Conservation (phyloP, 2,797 vertebrate genomes). For the Kryptolebias ocellatus region DNA sequence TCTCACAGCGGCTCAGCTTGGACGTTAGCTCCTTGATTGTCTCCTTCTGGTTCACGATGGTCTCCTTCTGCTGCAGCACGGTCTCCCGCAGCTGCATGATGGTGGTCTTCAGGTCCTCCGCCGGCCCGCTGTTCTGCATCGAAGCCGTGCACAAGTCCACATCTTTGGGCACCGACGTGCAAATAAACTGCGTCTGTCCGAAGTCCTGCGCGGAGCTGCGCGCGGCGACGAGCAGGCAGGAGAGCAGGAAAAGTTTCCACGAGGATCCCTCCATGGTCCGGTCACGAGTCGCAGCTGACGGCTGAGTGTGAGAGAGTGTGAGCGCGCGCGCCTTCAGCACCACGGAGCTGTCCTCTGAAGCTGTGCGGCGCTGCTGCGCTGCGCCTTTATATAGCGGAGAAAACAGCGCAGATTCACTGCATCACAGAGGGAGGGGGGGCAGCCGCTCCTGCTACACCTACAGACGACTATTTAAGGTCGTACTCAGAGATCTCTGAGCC, state of each 20-base stretch:
- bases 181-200: constrained; percentile 94
- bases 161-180: constrained; percentile 96
- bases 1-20: constrained; percentile 94
- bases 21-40: constrained; percentile 94
- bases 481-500: constrained; percentile 7
- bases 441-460: constrained; percentile 73
- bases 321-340: constrained; percentile 68
- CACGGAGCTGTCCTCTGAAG: constrained; percentile 81
- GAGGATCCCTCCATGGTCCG: constrained; percentile 74
- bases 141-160: constrained; percentile 93
- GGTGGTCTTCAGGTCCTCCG: constrained; percentile 90
- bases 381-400: constrained; percentile 84
- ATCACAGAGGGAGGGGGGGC: constrained; percentile 80
- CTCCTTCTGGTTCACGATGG: constrained; percentile 95
- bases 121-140: constrained; percentile 88
- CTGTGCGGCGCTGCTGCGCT: constrained; percentile 70
- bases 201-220: constrained; percentile 85
- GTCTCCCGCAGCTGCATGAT: constrained; percentile 95
- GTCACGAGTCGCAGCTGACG: not conserved
- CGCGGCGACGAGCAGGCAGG: constrained; percentile 72
- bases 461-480: constrained; percentile 77
- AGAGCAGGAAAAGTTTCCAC: constrained; percentile 84
- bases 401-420: constrained; percentile 74
- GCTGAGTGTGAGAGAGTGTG: not conserved
- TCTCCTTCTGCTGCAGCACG: constrained; percentile 95